Conservation (phyloP, 1,140 invertebrate genomes). For the Drosophila ohnishii region DNA sequence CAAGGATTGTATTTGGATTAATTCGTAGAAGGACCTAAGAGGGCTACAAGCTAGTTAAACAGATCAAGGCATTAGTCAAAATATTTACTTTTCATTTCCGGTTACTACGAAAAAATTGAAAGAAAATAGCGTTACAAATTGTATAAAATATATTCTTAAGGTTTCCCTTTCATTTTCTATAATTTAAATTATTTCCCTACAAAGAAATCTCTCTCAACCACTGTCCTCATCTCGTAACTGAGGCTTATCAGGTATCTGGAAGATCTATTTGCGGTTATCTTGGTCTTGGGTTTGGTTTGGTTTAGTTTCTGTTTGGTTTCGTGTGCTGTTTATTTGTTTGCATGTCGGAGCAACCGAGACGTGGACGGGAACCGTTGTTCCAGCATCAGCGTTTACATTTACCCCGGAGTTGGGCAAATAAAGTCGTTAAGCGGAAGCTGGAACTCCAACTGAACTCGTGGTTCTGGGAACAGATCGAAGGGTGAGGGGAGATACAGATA, state of each 20-base stretch:
- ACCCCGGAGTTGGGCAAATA: slow-evolving; percentile 73
- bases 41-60: slow-evolving; percentile 15
- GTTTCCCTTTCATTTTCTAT: not conserved
- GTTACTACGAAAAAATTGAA: not conserved
- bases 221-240: slow-evolving; percentile 16
- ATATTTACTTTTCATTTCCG: slow-evolving; percentile 11
- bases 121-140: too few relatives aligned
- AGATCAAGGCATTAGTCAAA: slow-evolving; percentile 14
- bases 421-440: slow-evolving; percentile 65
- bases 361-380: slow-evolving; percentile 17
- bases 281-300: slow-evolving; percentile 49
- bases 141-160: not conserved
- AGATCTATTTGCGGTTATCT: slow-evolving; percentile 76
- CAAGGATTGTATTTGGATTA: slow-evolving; percentile 24
- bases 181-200: not conserved
- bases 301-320: slow-evolving; percentile 45
- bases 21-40: slow-evolving; percentile 3
- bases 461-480: slow-evolving; percentile 20
- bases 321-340: slow-evolving; percentile 61
- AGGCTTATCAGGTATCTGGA: slow-evolving; percentile 56
- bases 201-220: slow-evolving; percentile 5
- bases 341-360: slow-evolving; percentile 26
- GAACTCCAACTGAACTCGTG: slow-evolving; percentile 5
- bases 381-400: slow-evolving; percentile 63
- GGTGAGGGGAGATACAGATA: not conserved